A percentile compares a stretch with the other conserved stretches of the same genome.
Evolutionary conservation across 2,888 invertebrate genomes (phyloP).

Genomic region (Omphaloscelis lunosa): DNA sequence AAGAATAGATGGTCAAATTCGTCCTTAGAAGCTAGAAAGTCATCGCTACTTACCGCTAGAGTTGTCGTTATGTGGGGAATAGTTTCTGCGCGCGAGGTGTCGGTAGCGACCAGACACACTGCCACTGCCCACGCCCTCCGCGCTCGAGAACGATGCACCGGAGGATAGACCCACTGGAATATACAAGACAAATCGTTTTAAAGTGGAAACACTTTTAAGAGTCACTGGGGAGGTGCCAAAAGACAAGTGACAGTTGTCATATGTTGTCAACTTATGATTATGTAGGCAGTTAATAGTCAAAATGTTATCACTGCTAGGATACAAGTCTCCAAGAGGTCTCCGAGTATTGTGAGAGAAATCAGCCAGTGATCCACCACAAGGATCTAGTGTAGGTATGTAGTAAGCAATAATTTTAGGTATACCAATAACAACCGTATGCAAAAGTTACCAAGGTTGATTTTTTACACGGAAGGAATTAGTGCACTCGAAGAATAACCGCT

Average conservation of each 20-base stretch:
- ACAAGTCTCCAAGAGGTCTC: neutral
- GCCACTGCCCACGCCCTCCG: conserved; percentile 81
- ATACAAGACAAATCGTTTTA: neutral
- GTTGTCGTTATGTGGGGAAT: conserved; percentile 87
- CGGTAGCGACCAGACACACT: conserved; percentile 81
- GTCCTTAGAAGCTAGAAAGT: neutral
- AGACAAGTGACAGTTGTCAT: neutral
- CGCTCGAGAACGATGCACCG: conserved; percentile 88
- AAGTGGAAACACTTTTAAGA: neutral
- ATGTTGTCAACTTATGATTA: neutral
- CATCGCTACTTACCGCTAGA: conserved; percentile 77
- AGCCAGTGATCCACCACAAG: neutral
- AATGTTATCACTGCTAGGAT: neutral
- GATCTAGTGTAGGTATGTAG: neutral
- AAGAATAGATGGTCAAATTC: neutral
- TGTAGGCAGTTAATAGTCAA: neutral
- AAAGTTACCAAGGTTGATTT: neutral
- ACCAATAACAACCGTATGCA: neutral
- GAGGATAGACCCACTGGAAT: conserved; percentile 86
- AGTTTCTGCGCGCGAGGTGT: conserved; percentile 85
- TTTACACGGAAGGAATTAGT: neutral
- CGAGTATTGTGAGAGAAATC: neutral
- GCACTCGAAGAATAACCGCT: neutral
- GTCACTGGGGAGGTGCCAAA: neutral
- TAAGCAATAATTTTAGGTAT: neutral